These are phyloP conservation scores for Epizoanthus illoricatus DNA, from an alignment of 92 coral and sea anemone species.

Conservation along the genomic window DNA sequence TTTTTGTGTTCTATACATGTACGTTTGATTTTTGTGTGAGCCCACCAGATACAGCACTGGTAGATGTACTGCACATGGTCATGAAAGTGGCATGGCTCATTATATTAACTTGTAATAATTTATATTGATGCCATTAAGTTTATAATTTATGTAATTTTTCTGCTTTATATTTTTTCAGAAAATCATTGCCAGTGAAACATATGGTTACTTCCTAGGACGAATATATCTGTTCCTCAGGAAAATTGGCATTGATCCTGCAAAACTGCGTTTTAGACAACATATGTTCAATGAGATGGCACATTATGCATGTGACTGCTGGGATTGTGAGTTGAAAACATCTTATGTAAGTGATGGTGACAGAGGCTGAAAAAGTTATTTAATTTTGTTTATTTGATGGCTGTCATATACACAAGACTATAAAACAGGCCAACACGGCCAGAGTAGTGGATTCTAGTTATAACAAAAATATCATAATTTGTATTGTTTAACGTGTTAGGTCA, in stretches of 20 bases:
- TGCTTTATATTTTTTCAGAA: constrained; percentile 54
- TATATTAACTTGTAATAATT: no score
- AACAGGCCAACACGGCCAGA: no score
- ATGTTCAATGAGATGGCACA: constrained; percentile 99
- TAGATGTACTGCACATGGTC: no score
- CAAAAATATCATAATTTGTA: no score
- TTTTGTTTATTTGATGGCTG: background rate
- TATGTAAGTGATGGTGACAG: constrained; percentile 64
- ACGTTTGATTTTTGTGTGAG: no score
- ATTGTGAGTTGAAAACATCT: constrained; percentile 91
- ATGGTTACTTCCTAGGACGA: constrained; percentile 96
- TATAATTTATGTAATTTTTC: background rate
- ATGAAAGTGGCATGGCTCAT: no score
- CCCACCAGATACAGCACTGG: no score
- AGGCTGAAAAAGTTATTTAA: background rate
- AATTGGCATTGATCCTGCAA: constrained; percentile 82
- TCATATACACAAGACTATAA: no score
- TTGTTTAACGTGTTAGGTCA: no score
- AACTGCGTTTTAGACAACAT: constrained; percentile 92
- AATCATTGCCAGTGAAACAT: constrained; percentile 82
- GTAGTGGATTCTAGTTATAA: no score
- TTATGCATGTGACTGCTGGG: constrained; percentile 99
- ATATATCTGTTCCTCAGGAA: constrained; percentile 85
- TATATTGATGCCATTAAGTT: no score
- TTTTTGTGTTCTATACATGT: no score